These are phyloP conservation scores for Tragopan temminckii DNA, from an alignment of 2,797 vertebrate species.

Conservation along the genomic window DNA sequence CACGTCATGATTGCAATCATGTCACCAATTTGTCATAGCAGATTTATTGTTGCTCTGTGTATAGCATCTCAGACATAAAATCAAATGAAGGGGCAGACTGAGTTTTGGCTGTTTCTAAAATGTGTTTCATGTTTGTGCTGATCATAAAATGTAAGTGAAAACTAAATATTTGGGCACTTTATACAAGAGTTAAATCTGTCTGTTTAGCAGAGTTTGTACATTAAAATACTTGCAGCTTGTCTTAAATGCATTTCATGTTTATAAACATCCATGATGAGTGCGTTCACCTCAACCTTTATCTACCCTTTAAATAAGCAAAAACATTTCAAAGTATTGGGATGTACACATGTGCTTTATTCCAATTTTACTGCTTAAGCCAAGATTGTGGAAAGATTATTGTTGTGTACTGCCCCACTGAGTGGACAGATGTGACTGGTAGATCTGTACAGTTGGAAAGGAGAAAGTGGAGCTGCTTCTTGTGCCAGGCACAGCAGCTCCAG, in stretches of 20 bases:
- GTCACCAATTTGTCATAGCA: not conserved
- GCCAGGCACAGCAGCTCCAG: not conserved
- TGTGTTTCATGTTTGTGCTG: not conserved
- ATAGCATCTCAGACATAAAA: not conserved
- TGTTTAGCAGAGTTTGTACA: not conserved
- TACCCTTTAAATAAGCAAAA: not conserved
- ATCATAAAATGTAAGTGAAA: not conserved
- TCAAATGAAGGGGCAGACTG: not conserved
- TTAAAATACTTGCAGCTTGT: not conserved
- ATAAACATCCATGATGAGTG: not conserved
- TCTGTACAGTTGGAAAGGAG: not conserved
- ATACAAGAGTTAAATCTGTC: not conserved
- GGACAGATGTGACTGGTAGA: not conserved
- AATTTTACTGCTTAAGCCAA: not conserved
- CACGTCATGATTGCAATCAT: rapidly evolving
- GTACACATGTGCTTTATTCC: not conserved
- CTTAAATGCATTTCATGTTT: not conserved
- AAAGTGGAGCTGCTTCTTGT: not conserved
- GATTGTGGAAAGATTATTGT: not conserved
- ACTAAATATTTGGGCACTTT: not conserved
- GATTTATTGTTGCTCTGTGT: not conserved
- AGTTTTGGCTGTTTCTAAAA: not conserved
- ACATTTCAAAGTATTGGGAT: not conserved
- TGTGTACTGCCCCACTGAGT: not conserved
- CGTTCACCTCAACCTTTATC: not conserved